Conservation (phyloP, 2,888 invertebrate genomes). For the Hartigia nigra region DNA sequence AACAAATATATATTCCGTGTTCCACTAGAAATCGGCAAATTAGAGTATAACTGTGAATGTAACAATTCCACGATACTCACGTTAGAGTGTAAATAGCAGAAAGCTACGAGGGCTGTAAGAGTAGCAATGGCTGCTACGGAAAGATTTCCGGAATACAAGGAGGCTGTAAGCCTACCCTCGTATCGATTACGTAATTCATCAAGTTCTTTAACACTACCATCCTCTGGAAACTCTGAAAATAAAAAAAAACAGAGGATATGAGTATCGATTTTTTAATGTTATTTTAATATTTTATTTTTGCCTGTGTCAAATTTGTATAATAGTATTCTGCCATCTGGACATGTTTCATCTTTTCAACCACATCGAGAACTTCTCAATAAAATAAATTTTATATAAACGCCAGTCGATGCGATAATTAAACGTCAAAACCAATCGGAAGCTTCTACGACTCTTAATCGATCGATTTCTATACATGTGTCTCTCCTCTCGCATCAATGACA, state of each 20-base stretch:
- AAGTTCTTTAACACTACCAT: slow-evolving; percentile 52
- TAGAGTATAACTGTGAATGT: background rate
- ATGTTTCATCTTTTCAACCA: background rate
- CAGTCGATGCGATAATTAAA: background rate
- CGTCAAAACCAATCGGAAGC: background rate
- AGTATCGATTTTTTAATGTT: background rate
- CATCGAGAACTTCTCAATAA: background rate
- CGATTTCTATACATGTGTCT: background rate
- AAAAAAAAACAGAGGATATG: background rate
- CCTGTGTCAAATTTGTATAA: background rate
- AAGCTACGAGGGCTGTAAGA: slow-evolving; percentile 72
- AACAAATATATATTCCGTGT: background rate
- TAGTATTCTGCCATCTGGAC: background rate
- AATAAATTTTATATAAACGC: background rate
- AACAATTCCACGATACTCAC: slow-evolving; percentile 65
- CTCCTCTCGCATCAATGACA: background rate
- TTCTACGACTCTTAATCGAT: background rate
- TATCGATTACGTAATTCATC: slow-evolving; percentile 59
- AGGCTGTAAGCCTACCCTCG: slow-evolving; percentile 73
- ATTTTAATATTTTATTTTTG: background rate
- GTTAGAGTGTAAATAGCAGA: slow-evolving; percentile 70
- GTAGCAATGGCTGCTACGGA: slow-evolving; percentile 75
- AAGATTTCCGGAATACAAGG: slow-evolving; percentile 80
- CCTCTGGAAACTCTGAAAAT: slow-evolving; percentile 24
- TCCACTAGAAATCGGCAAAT: background rate